Percentiles rank a stretch among this genome's conserved stretches.
These are phyloP conservation scores for Hypena proboscidalis DNA, from an alignment of 2,888 invertebrate species.

Conservation along the genomic window DNA sequence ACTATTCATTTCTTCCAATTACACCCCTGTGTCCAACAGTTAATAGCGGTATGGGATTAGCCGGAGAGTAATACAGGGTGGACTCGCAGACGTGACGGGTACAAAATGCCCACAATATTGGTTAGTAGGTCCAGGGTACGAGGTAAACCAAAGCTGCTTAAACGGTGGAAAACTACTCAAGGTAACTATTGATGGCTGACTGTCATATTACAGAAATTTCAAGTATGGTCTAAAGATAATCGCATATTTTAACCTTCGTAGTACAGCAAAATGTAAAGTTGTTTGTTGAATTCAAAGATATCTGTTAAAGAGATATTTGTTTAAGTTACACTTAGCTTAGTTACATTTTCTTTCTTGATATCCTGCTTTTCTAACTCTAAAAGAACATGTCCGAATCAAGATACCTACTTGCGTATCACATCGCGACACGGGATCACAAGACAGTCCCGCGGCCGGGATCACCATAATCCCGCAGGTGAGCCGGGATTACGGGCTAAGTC, in stretches of 20 bases:
- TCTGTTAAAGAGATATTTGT: too few species aligned
- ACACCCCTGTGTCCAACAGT: conserved; percentile 49
- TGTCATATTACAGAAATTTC: too few species aligned
- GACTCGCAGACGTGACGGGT: conserved; percentile 55
- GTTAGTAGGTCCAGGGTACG: conserved; percentile 44
- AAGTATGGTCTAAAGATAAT: too few species aligned
- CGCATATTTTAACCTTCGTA: too few species aligned
- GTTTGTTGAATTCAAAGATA: too few species aligned
- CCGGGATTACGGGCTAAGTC: conserved; percentile 56
- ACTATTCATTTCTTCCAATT: conserved; percentile 22
- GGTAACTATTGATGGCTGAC: too few species aligned
- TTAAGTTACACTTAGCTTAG: too few species aligned
- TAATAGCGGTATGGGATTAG: conserved; percentile 66
- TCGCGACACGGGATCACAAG: conserved; percentile 45
- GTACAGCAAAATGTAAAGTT: too few species aligned
- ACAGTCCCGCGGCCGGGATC: conserved; percentile 48
- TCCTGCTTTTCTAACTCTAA: too few species aligned
- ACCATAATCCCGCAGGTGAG: conserved; percentile 71
- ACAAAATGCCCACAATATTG: conserved; percentile 61
- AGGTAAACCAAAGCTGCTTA: conserved; percentile 20
- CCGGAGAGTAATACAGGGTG: conserved; percentile 50
- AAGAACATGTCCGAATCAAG: conserved; percentile 38
- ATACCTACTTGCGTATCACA: conserved; percentile 38
- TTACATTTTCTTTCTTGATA: too few species aligned
- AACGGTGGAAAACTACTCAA: not conserved